Base-by-base conservation (phyloP, 2,797 vertebrate species). In the Myripristis jacobus region DNA sequence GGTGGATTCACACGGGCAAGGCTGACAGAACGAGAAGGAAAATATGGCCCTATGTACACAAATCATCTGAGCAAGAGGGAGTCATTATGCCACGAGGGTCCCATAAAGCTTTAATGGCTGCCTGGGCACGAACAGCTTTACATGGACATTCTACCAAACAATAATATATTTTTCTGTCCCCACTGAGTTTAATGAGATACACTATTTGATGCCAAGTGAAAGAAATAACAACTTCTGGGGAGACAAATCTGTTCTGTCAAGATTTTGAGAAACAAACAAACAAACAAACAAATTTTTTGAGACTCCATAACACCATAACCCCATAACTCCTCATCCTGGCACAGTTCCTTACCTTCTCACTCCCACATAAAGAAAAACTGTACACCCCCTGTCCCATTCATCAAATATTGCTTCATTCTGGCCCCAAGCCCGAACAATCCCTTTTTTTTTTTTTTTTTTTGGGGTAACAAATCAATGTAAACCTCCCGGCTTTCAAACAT, bases 11-110 rank as follows among this genome's bases (percentile, higher is more conserved):
- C 48, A 67, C 51, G 58, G 59, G 64, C 47, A 67, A 73, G 34
- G 44, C 43, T 70, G 70, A 48, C 57, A 63, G 53, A 71, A 25
- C 16, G 16, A 19, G 8, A 46, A 48, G 27, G 62, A 65, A 64
- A 80, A 87, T 81, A 83, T 83, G 80, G 77, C 66, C 77, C 75
- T 61, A 50, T 83, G 77, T 77, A 65, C 69, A 70, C 21, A 56
- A 66, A 79, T 78, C 66, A 66, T 65, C 41, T 64, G 66, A 71
- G 64, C 77, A 62, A 55, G 54, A 8, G 31, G 19, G 59, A n/a
- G 67, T 68, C 54, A 60, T 73, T 58, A 71, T 51, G 58, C 55
- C 66, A 54, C 15, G 36, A 25, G 16, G 36, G 48, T 6, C 48
- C 54, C 34, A 22, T 13, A 13, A 64, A 1, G 36, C 52, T 66